Evolutionary conservation across 2,113 vertebrate species (phyloP), one percentile per base, ranked within the genome.

Genomic region (Zosterops pallidus): DNA sequence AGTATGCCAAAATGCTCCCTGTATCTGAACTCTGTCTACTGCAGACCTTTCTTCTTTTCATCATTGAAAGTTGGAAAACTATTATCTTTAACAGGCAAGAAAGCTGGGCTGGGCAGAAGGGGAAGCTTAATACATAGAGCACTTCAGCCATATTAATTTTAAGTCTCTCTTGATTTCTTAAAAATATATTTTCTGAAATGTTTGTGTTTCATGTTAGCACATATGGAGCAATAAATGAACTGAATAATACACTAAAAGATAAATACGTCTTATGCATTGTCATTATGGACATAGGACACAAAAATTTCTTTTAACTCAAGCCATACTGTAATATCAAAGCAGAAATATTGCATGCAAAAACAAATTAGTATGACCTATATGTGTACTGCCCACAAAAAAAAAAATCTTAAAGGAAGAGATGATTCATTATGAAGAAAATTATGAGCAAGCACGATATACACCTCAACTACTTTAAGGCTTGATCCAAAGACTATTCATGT

Each of bases 1-100:
- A 97, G 69, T 77, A 94, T 88, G 80, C 88, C 92, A 92, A 90
- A 96, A 92, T 5, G 20, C 29, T 89, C 81, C 42, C 37, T 90
- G 75, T 79, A 94, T 94, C 94, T 86, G 82, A 93, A 97, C 91
- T 71, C 22, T 72, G 57, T 62, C 67, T 33, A n/a, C 83, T 80
- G 57, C 55, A 96, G 77, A 94, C 74, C 76, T 92, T 88, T 33
- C 57, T 82, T 81, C 55, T 93, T 95, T 92, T 67, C 80, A 75
- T 77, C 44, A 71, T 29, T 53, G 52, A 60, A 76, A 92, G 52
- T 75, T 96, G 89, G 56, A 63, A 81, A 97, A 89, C 69, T 84
- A 83, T 22, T 91, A 67, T 93, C 67, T 92, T 94, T 94, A 92
- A 89, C 55, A 86, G 76, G 26, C 0, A 0, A 97, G 60, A 96